These are phyloP conservation scores for Pipra filicauda DNA, from an alignment of 2,113 vertebrate species.

Conservation along the genomic window DNA sequence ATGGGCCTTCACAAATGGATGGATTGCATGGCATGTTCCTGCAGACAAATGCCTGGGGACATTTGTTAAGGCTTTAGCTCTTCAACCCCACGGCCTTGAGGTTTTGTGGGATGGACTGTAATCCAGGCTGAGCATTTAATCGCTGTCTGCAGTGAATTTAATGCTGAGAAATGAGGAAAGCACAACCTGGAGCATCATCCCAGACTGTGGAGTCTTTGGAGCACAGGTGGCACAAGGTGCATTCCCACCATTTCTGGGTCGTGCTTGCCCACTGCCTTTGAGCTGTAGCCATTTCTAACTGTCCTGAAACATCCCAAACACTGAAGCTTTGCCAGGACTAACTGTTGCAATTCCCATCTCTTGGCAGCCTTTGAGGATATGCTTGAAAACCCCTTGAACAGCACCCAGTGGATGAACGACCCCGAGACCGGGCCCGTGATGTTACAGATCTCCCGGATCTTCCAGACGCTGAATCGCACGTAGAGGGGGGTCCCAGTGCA, in stretches of 20 bases:
- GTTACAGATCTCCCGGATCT: slow-evolving; percentile 98
- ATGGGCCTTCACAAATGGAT: background rate
- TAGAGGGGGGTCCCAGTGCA: slow-evolving; percentile 68
- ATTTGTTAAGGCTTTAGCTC: background rate
- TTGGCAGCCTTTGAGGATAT: slow-evolving; percentile 93
- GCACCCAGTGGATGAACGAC: slow-evolving; percentile 99
- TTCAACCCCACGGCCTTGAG: background rate
- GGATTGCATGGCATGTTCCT: background rate
- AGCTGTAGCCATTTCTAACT: background rate
- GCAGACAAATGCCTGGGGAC: background rate
- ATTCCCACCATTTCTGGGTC: background rate
- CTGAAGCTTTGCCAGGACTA: background rate
- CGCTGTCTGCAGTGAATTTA: background rate
- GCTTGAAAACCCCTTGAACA: slow-evolving; percentile 98
- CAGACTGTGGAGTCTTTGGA: background rate
- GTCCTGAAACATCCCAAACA: background rate
- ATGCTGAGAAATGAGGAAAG: background rate
- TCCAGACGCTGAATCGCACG: slow-evolving; percentile 97
- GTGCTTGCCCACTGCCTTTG: background rate
- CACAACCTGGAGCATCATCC: accelerated
- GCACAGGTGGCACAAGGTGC: accelerated
- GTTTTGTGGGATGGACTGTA: background rate
- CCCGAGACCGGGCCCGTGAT: slow-evolving; percentile 97
- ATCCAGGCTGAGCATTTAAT: slow-evolving; percentile 6
- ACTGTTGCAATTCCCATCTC: background rate